Percentiles rank a stretch among this genome's conserved stretches.
phyloP scores from a whole-genome alignment of 2,888 invertebrate genomes.

The Nephrocerus scutellatus region DNA sequence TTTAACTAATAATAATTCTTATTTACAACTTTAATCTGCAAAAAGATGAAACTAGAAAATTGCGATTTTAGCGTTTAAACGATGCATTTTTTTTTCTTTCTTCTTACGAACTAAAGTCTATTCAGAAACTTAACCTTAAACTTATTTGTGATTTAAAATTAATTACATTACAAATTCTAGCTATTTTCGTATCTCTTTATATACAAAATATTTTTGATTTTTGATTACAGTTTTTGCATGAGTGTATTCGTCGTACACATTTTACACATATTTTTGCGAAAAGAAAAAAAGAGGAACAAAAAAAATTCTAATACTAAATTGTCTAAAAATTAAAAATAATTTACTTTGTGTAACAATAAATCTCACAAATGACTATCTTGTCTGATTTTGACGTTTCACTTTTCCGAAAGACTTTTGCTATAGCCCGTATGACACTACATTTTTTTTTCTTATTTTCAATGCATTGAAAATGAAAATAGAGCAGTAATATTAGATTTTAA shows the following conservation, averaged over 20 bases:
- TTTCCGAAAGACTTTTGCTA: slow-evolving; percentile 3
- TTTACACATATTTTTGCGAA: no score
- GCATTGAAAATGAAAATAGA: slow-evolving; percentile 21
- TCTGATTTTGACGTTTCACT: slow-evolving; percentile 15
- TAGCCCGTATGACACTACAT: slow-evolving; percentile 4
- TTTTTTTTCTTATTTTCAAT: slow-evolving; percentile 12
- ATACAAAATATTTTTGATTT: no score
- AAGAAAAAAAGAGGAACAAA: slow-evolving; percentile 1
- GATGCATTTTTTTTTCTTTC: no score
- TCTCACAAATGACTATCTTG: slow-evolving; percentile 32
- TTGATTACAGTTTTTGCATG: no score
- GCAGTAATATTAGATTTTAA: no score
- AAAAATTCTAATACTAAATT: slow-evolving; percentile 17
- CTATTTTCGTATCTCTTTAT: no score
- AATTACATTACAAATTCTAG: no score
- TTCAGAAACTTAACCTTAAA: not conserved
- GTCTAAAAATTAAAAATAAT: slow-evolving; percentile 21
- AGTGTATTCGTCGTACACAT: no score
- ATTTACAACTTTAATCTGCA: no score
- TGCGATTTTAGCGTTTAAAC: no score
- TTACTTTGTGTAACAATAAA: slow-evolving; percentile 25
- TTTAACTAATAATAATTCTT: no score
- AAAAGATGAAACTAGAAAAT: no score
- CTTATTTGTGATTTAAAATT: not conserved
- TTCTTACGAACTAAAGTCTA: slow-evolving; percentile 12